These are phyloP conservation scores for Lophochroa leadbeateri DNA, from an alignment of 2,113 vertebrate species.

Conservation along the genomic window DNA sequence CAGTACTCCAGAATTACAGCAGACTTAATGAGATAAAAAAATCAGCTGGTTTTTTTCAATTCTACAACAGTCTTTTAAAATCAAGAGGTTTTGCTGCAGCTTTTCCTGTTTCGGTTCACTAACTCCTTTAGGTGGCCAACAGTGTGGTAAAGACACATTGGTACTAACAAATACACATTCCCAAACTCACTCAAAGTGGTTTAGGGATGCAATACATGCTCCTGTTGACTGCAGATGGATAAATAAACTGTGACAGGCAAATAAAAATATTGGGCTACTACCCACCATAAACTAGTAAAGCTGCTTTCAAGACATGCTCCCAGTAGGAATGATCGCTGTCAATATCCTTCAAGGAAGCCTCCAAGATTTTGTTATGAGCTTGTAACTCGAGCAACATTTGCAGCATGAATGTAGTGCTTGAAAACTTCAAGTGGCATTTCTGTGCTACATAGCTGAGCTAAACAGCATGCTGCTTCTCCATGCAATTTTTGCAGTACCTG, in stretches of 20 bases:
- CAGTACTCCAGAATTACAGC: neutral
- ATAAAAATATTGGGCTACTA: constrained; percentile 53
- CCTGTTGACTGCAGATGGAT: neutral
- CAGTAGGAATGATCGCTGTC: constrained; percentile 9
- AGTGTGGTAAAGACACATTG: neutral
- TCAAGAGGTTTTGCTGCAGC: neutral
- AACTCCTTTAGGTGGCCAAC: neutral
- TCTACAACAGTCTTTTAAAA: neutral
- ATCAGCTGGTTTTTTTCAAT: neutral
- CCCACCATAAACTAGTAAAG: constrained; percentile 40
- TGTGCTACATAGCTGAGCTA: neutral
- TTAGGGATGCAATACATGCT: neutral
- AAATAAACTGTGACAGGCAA: constrained; percentile 42
- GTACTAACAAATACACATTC: neutral
- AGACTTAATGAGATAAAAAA: neutral
- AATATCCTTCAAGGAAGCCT: neutral
- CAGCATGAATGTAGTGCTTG: neutral
- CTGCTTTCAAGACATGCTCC: neutral
- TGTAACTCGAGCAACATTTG: constrained; percentile 10
- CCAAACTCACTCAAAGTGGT: neutral
- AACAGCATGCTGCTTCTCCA: neutral
- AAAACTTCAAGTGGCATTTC: neutral
- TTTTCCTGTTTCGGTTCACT: neutral
- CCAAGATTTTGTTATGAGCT: neutral
- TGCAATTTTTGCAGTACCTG: constrained; percentile 3